Evolutionary conservation across 2,113 vertebrate genomes (phyloP), one percentile per base, ranked within the genome.

Genomic region (Paradisaea rubra): DNA sequence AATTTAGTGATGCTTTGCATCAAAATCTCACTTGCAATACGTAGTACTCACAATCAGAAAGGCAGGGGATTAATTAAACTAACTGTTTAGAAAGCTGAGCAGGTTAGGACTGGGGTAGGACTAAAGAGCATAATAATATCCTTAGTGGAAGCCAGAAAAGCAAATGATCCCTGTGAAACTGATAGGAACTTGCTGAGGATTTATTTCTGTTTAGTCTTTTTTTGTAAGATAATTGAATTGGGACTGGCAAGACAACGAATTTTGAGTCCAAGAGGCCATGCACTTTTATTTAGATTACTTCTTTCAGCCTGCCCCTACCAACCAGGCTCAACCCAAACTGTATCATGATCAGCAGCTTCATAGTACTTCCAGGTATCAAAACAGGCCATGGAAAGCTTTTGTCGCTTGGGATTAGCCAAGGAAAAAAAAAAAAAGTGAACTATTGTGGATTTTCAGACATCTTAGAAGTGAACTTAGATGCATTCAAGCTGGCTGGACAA

Each of bases 1-100:
- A 97, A 94, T 96, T 95, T 95, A 88, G 95, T 61, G 69, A 95
- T 86, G 80, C 92, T 91, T 97, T 94, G 86, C 86, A 71, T 96
- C 86, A 74, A 81, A 95, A 86, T 78, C 86, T 92, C 88, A 30
- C 90, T 91, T 84, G 74, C 69, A 90, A 69, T 83, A 91, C 85
- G 65, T 22, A 90, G 88, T 47, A 60, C 69, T 91, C 60, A 95
- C 88, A 83, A 94, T 88, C 86, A 91, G 92, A 80, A 94, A 95
- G 93, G 93, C 81, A 56, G 81, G 45, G 78, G 87, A 95, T 95
- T 95, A 95, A 97, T 97, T 94, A 97, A 95, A 91, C 71, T 41
- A 94, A 87, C 89, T 95, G 35, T 94, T 94, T 93, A 90, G 90
- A 91, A 95, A 96, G 80, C 88, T 69, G 83, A 88, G 64, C 76